Evolutionary conservation across 2,113 vertebrate species (phyloP).

Genomic region (Crypturellus undulatus): DNA sequence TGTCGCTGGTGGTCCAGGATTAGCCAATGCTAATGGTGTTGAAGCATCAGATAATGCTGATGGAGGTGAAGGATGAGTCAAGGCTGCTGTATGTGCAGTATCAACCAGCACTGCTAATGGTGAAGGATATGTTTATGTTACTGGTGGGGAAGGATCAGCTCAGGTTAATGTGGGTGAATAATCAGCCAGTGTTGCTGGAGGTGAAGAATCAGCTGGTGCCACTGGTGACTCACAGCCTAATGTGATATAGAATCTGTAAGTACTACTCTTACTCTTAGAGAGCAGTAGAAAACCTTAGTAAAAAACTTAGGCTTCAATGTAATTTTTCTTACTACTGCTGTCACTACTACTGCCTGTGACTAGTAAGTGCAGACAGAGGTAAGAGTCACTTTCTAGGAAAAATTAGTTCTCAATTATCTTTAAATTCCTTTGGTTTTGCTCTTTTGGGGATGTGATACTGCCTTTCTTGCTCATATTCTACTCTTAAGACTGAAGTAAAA

Average conservation of each 20-base stretch:
- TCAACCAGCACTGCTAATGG: too few relatives aligned
- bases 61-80: too few relatives aligned
- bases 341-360: not conserved
- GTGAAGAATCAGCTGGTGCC: too few relatives aligned
- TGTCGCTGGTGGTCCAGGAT: too few relatives aligned
- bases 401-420: fast-evolving
- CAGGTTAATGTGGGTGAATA: too few relatives aligned
- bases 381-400: not conserved
- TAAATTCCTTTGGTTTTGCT: fast-evolving
- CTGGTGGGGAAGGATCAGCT: too few relatives aligned
- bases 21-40: too few relatives aligned
- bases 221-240: not conserved
- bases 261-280: not conserved
- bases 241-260: not conserved
- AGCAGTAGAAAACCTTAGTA: not conserved
- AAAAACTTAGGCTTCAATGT: not conserved
- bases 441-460: fast-evolving
- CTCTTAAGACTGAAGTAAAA: not conserved
- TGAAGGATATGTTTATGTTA: too few relatives aligned
- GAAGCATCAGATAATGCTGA: too few relatives aligned
- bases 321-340: not conserved
- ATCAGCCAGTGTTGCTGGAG: too few relatives aligned
- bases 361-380: not conserved
- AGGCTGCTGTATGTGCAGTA: too few relatives aligned
- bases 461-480: not conserved